Percentiles rank a stretch among this genome's conserved stretches.
phyloP scores from a whole-genome alignment of 2,113 vertebrate species.

The Lichenostomus cassidix region DNA sequence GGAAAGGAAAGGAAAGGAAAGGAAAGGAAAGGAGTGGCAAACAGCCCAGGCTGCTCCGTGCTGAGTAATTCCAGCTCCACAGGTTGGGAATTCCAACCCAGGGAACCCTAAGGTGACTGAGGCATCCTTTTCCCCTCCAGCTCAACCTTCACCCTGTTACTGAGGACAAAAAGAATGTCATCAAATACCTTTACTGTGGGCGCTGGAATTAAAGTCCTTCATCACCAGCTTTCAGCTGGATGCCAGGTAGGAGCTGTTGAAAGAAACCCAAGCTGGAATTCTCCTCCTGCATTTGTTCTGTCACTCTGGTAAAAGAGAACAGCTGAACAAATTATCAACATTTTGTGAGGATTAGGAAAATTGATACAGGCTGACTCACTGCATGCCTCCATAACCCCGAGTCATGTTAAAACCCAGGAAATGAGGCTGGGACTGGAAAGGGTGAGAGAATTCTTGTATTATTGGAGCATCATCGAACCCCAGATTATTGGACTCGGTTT shows the following conservation, averaged over 20 bases:
- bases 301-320: conserved; percentile 63
- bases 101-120: not conserved
- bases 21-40: not conserved
- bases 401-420: conserved; percentile 56
- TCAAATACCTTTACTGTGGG: not conserved
- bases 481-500: not conserved
- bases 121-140: not conserved
- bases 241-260: not conserved
- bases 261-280: not conserved
- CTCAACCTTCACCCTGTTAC: not conserved
- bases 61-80: not conserved
- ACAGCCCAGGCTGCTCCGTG: not conserved
- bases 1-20: too few species aligned
- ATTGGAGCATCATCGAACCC: conserved; percentile 35
- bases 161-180: not conserved
- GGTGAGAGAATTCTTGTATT: conserved; percentile 54
- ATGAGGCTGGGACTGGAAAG: conserved; percentile 54
- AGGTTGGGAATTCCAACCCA: not conserved
- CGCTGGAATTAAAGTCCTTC: not conserved
- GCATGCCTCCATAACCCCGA: conserved; percentile 32
- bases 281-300: conserved; percentile 40
- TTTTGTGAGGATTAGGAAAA: conserved; percentile 67
- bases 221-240: not conserved
- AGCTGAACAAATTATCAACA: conserved; percentile 72
- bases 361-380: conserved; percentile 68